Conservation (phyloP, 2,797 vertebrate genomes). For the Alectoris magna region DNA sequence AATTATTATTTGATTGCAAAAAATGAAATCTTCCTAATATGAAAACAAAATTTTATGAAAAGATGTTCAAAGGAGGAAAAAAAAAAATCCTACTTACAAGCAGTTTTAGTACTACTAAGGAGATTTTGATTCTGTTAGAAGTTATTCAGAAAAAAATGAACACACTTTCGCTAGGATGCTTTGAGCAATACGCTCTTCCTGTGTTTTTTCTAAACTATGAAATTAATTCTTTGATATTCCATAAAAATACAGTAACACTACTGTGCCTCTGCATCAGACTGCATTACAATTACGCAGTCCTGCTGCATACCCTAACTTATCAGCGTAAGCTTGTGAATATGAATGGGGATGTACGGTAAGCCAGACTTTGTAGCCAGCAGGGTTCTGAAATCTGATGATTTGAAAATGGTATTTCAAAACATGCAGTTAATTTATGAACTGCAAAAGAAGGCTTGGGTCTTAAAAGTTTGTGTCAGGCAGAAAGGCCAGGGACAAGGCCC, state of each 20-base stretch:
- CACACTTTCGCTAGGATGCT: not conserved
- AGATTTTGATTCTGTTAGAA: not conserved
- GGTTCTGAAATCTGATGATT: not conserved
- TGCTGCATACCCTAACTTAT: not conserved
- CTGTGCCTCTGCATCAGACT: not conserved
- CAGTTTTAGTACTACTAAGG: not conserved
- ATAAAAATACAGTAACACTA: not conserved
- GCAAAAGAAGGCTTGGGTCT: not conserved
- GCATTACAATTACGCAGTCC: not conserved
- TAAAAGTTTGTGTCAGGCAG: not conserved
- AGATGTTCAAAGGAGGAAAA: not conserved
- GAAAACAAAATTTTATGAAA: constrained; percentile 6
- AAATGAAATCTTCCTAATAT: not conserved
- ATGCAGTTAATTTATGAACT: not conserved
- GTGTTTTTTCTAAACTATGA: not conserved
- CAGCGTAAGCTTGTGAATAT: not conserved
- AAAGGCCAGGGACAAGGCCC: not conserved
- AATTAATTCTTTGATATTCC: not conserved
- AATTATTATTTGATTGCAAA: not conserved
- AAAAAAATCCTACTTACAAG: not conserved
- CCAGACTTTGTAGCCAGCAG: not conserved
- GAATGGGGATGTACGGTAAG: not conserved
- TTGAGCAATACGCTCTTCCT: not conserved
- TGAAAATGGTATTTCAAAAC: not conserved
- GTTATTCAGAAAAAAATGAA: not conserved